Evolutionary conservation across 2,797 vertebrate species (phyloP).

Genomic region (Phoeniculus purpureus): DNA sequence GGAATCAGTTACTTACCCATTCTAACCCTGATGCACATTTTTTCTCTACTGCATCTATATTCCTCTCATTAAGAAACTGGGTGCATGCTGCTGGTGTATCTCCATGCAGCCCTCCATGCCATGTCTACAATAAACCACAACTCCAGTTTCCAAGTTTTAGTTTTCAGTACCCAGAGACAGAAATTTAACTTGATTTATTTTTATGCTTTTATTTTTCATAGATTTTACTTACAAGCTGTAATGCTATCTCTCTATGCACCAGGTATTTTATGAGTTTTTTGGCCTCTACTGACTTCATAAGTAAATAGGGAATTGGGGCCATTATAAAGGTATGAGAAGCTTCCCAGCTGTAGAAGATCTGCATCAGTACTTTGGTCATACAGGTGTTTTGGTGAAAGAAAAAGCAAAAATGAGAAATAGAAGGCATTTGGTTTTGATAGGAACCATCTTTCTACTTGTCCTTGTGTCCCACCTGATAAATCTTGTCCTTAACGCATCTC

Average conservation of each 20-base stretch:
- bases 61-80: background rate
- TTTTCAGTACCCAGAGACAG: background rate
- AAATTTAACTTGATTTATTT: conserved; percentile 13
- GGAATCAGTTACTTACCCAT: background rate
- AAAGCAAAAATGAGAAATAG: background rate
- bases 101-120: background rate
- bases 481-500: background rate
- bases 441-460: background rate
- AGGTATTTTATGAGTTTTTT: background rate
- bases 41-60: background rate
- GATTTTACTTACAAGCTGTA: conserved; percentile 30
- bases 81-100: background rate
- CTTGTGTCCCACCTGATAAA: background rate
- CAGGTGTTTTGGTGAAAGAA: background rate
- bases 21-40: background rate
- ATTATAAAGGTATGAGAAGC: background rate
- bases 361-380: background rate
- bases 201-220: background rate
- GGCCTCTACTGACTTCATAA: background rate
- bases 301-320: background rate
- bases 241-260: background rate
- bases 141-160: background rate
- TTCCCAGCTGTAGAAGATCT: background rate
- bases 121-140: background rate
- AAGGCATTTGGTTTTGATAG: background rate